phyloP scores from a whole-genome alignment of 2,888 invertebrate species.

The Zootermopsis nevadensis region DNA sequence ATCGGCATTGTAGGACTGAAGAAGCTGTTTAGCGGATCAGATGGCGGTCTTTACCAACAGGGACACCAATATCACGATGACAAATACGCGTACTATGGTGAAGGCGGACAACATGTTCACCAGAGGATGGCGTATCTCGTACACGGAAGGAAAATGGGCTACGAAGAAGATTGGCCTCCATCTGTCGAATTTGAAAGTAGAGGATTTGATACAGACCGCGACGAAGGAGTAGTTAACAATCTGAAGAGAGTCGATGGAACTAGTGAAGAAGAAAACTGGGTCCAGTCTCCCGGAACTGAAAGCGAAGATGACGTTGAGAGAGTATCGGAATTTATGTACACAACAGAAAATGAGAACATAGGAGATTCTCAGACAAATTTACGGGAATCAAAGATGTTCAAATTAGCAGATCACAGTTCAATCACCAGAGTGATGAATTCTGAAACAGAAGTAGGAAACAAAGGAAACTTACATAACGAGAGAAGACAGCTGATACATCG shows the following conservation, averaged over 20 bases:
- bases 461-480: too few species aligned
- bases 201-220: background rate
- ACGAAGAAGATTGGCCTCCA: background rate
- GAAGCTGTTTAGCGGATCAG: slow-evolving; percentile 51
- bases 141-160: background rate
- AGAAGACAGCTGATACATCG: too few species aligned
- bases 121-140: background rate
- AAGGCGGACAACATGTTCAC: background rate
- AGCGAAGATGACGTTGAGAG: too few species aligned
- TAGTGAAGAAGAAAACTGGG: background rate
- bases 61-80: background rate
- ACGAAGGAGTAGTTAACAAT: too few species aligned
- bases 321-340: background rate
- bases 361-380: background rate
- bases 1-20: slow-evolving; percentile 57
- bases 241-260: too few species aligned
- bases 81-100: background rate
- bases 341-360: background rate
- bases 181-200: background rate
- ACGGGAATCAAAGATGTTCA: background rate
- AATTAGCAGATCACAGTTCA: background rate
- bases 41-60: slow-evolving; percentile 55
- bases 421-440: too few species aligned
- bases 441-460: too few species aligned
- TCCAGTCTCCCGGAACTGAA: too few species aligned